A percentile compares a stretch with the other conserved stretches of the same genome.
These are phyloP conservation scores for Tapera naevia DNA, from an alignment of 2,797 vertebrate species.

Conservation along the genomic window DNA sequence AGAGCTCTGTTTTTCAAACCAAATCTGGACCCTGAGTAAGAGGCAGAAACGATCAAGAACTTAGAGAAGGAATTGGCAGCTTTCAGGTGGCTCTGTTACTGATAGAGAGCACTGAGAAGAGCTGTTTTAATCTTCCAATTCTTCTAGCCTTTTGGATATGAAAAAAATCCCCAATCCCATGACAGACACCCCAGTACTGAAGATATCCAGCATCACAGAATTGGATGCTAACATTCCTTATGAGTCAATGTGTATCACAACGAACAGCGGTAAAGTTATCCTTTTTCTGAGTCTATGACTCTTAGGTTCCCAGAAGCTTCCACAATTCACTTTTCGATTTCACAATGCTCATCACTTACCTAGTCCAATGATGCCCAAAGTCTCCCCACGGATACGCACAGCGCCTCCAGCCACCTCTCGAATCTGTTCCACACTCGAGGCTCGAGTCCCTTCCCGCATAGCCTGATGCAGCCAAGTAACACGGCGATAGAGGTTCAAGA, in stretches of 20 bases:
- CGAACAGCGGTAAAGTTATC: not conserved
- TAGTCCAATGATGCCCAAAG: constrained; percentile 88
- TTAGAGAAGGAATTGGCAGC: not conserved
- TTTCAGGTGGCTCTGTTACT: not conserved
- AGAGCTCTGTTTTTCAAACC: not conserved
- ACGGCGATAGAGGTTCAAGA: constrained; percentile 89
- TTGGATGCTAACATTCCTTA: not conserved
- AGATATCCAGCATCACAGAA: constrained; percentile 3
- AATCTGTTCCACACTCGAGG: constrained; percentile 88
- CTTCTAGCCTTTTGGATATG: not conserved
- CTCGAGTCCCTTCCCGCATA: constrained; percentile 87
- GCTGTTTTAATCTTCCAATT: not conserved
- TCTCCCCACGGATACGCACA: constrained; percentile 89
- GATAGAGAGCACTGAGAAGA: not conserved
- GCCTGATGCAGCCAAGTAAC: constrained; percentile 92
- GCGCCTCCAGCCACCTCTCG: constrained; percentile 89
- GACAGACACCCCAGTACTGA: not conserved
- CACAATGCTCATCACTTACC: constrained; percentile 75
- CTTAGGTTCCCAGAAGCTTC: not conserved
- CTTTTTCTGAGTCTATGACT: not conserved
- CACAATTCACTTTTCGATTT: not conserved
- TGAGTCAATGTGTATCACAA: not conserved
- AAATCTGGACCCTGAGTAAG: not conserved
- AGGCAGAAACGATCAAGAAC: not conserved
- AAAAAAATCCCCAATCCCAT: not conserved